A percentile compares a stretch with the other conserved stretches of the same genome.
Conservation (phyloP, 2,888 invertebrate species). For the Cephus rjabovi region DNA sequence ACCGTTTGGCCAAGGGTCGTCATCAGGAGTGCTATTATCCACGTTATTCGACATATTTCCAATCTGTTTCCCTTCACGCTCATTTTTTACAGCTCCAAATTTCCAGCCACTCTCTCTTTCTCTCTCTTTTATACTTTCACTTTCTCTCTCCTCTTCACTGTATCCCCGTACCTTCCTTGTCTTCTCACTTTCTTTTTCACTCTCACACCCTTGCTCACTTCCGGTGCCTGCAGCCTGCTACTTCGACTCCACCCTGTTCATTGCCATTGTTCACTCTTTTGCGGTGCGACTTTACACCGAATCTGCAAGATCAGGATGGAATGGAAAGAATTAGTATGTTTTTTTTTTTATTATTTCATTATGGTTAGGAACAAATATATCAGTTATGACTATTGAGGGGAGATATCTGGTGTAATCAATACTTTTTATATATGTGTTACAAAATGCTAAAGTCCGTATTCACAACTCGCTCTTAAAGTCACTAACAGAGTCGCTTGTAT, state of each 20-base stretch:
- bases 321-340: slow-evolving; percentile 3
- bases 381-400: neutral
- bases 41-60: slow-evolving; percentile 33
- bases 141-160: slow-evolving; percentile 15
- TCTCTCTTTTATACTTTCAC: slow-evolving; percentile 12
- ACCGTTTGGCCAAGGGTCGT: slow-evolving; percentile 58
- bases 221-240: slow-evolving; percentile 39
- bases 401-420: too few species aligned
- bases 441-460: too few species aligned
- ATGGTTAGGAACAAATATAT: neutral
- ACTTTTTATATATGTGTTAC: too few species aligned
- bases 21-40: slow-evolving; percentile 33
- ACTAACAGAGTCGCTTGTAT: too few species aligned
- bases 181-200: neutral
- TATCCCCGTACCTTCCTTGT: slow-evolving; percentile 32
- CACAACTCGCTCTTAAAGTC: too few species aligned
- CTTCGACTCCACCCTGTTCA: slow-evolving; percentile 46
- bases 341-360: neutral
- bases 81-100: slow-evolving; percentile 1
- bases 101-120: neutral
- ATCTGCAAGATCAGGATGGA: slow-evolving; percentile 29
- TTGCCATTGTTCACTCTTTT: slow-evolving; percentile 48
- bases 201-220: neutral
- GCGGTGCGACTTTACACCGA: slow-evolving; percentile 38
- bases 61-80: slow-evolving; percentile 7